phyloP scores from a whole-genome alignment of 2,888 invertebrate genomes.

The Cryptocephalus primarius region DNA sequence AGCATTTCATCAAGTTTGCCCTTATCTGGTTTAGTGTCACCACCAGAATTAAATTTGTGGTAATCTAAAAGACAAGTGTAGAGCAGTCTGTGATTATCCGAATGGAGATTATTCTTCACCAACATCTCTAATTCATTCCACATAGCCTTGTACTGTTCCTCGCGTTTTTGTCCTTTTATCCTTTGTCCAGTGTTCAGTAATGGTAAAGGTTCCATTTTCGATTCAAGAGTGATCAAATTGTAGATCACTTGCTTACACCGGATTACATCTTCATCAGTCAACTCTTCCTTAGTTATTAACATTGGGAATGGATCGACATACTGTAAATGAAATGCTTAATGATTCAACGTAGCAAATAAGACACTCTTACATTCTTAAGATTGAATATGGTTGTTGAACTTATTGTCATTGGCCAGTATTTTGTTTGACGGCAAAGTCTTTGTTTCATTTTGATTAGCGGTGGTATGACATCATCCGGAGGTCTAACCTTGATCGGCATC shows the following conservation, averaged over 20 bases:
- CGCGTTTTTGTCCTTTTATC: slow-evolving; percentile 50
- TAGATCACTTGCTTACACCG: slow-evolving; percentile 80
- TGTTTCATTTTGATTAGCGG: slow-evolving; percentile 54
- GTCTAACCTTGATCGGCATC: slow-evolving; percentile 51
- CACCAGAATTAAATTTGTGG: slow-evolving; percentile 47
- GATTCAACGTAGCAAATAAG: neutral
- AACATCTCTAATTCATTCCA: slow-evolving; percentile 84
- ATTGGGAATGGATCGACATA: slow-evolving; percentile 71
- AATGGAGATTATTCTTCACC: slow-evolving; percentile 65
- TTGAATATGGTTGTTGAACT: slow-evolving; percentile 83
- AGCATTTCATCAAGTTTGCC: slow-evolving; percentile 51
- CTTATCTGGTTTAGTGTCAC: slow-evolving; percentile 44
- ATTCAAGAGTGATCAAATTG: slow-evolving; percentile 68
- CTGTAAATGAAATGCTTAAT: slow-evolving; percentile 33
- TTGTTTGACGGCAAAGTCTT: slow-evolving; percentile 65
- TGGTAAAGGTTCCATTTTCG: slow-evolving; percentile 71
- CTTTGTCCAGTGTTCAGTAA: slow-evolving; percentile 58
- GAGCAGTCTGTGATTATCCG: slow-evolving; percentile 66
- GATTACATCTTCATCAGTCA: slow-evolving; percentile 77
- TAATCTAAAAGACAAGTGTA: slow-evolving; percentile 74
- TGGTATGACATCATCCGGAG: slow-evolving; percentile 35
- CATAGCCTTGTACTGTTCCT: slow-evolving; percentile 82
- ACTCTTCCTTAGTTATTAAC: slow-evolving; percentile 68
- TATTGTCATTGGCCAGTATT: slow-evolving; percentile 83
- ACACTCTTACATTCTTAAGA: slow-evolving; percentile 51